These are phyloP conservation scores for Ctenosaura bakeri DNA, from an alignment of 2,797 vertebrate species.

Conservation along the genomic window DNA sequence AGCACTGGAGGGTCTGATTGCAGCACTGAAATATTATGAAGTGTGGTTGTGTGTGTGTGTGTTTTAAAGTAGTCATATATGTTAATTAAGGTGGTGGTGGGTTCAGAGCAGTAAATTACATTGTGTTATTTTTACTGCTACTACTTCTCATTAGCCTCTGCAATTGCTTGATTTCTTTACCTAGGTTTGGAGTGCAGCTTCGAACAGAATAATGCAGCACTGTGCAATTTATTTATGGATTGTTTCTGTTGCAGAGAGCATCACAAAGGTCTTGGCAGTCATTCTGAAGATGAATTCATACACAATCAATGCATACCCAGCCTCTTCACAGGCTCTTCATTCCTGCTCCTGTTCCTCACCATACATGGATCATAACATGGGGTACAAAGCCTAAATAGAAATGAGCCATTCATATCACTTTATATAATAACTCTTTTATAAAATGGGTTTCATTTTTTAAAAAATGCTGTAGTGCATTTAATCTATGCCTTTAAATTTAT, in stretches of 20 bases:
- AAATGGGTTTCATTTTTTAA: no score
- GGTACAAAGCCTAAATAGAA: neutral
- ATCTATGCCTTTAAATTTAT: no score
- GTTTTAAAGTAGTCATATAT: constrained; percentile 39
- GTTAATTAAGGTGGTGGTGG: constrained; percentile 50
- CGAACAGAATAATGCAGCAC: accelerated
- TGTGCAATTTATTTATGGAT: neutral
- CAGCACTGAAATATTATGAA: constrained; percentile 56
- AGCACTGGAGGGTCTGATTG: constrained; percentile 45
- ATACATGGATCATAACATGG: neutral
- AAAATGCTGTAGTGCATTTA: no score
- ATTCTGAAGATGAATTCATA: neutral
- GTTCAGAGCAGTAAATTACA: constrained; percentile 33
- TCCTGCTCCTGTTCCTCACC: neutral
- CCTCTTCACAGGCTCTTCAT: neutral
- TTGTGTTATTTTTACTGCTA: neutral
- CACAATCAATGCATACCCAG: neutral
- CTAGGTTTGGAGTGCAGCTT: neutral
- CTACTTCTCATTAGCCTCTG: constrained; percentile 6
- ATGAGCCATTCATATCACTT: neutral
- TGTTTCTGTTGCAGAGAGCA: accelerated
- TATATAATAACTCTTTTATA: neutral
- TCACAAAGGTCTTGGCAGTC: neutral
- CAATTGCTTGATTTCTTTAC: constrained; percentile 23
- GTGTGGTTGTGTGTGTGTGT: neutral